Evolutionary conservation across 2,888 invertebrate species (phyloP), one percentile per base, ranked within the genome.

Genomic region (Rapana venosa): DNA sequence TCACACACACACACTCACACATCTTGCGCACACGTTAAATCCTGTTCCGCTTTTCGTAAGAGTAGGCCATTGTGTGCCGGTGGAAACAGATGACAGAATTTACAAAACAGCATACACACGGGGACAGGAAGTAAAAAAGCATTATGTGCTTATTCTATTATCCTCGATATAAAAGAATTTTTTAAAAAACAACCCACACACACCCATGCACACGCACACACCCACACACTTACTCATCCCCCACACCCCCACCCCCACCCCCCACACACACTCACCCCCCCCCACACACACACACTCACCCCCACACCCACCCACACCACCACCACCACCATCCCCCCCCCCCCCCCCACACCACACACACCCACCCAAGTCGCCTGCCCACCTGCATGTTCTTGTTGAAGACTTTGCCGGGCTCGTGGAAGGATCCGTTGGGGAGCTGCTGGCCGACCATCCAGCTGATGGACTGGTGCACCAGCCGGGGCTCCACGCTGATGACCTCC

Each of bases 391-490:
- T 97, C 89, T 97, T 97, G 95, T 97, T 97, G 95, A 97, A 97
- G 91, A 98, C 97, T 93, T 97, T 97, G 58, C 98, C 97, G 90
- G 97, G 97, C 96, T 97, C 97, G 0, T 97, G 97, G 97, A 98
- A 98, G 97, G 15, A 79, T 91, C 98, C 98, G 94, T 97, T 97
- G 0, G 97, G 93, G 22, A 96, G 97, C 96, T 98, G 98, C 92
- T 97, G 97, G 30, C 96, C 96, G 20, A 97, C 97, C 90, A 99
- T 96, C 98, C 98, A 99, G 88, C 97, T 97, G n/a, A 98, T 96
- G 4, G 98, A 97, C 35, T 97, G 96, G 20, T 96, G 96, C 88
- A 98, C 97, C 6, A 98, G 97, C 36, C 96, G 93, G 20, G 96
- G 94, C 91, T 98, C 98, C 36, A 98, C 97, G 92, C 97, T 97